Evolutionary conservation across 2,113 vertebrate genomes (phyloP).

Genomic region (Tylochromis polylepis): DNA sequence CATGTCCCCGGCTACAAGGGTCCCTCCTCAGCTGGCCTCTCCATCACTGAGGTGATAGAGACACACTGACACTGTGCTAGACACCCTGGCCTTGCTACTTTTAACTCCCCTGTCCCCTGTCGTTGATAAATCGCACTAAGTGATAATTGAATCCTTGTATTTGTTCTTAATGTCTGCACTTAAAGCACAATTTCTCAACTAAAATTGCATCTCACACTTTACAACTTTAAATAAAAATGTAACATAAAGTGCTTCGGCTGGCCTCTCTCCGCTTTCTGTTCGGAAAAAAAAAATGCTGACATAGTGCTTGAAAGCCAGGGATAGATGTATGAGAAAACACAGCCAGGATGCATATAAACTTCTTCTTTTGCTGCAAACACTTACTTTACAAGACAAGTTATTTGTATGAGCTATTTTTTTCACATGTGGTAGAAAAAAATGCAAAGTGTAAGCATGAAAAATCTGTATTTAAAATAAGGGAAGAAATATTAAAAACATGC

Average conservation of each 20-base stretch:
- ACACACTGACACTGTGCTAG: slow-evolving; percentile 64
- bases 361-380: slow-evolving; percentile 4
- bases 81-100: slow-evolving; percentile 37
- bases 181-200: slow-evolving; percentile 13
- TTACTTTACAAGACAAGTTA: not conserved
- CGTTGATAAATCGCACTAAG: slow-evolving; percentile 20
- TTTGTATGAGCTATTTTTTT: not conserved
- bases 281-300: slow-evolving; percentile 6
- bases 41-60: slow-evolving; percentile 71
- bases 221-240: slow-evolving; percentile 37
- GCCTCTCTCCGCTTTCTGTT: not conserved
- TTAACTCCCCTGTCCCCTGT: slow-evolving; percentile 22
- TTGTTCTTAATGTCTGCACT: slow-evolving; percentile 27
- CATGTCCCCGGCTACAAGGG: slow-evolving; percentile 80
- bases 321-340: not conserved
- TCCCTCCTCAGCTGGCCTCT: slow-evolving; percentile 73
- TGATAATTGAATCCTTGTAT: slow-evolving; percentile 59
- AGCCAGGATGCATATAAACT: not conserved
- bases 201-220: slow-evolving; percentile 32
- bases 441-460: not conserved
- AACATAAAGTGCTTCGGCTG: slow-evolving; percentile 17
- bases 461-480: not conserved
- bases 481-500: not conserved
- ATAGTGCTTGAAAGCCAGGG: not conserved
- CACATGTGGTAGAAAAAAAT: not conserved